phyloP scores from a whole-genome alignment of 37 sponge, comb jelly and placozoan species.

The Agelas oroides region DNA sequence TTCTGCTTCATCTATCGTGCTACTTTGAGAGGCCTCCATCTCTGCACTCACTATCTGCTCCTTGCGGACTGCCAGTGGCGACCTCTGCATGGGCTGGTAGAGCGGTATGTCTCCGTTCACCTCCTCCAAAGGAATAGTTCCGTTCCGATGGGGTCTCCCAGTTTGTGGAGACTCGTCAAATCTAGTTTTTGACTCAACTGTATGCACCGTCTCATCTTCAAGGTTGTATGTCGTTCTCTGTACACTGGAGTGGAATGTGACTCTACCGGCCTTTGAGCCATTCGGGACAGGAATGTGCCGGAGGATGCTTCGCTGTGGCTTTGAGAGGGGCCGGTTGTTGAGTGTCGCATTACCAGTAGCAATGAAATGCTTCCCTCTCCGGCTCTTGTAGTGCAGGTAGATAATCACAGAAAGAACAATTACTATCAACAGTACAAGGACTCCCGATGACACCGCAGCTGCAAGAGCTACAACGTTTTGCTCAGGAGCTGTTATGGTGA shows the following conservation, averaged over 20 bases:
- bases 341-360: background rate
- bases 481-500: background rate
- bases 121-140: background rate
- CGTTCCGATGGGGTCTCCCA: background rate
- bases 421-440: background rate
- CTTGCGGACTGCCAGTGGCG: background rate
- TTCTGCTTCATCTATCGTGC: background rate
- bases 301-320: background rate
- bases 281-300: background rate
- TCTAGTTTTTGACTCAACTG: background rate
- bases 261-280: background rate
- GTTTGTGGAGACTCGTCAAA: no score
- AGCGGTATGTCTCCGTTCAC: no score
- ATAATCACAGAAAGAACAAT: background rate
- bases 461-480: background rate
- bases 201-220: background rate
- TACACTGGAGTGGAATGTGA: background rate
- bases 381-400: conserved; percentile 6
- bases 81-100: background rate
- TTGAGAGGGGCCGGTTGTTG: background rate
- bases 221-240: background rate
- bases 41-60: background rate
- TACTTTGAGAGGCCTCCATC: background rate
- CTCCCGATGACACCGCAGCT: background rate
- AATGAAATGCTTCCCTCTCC: background rate